Base-by-base conservation (phyloP, 2,888 invertebrate species). In the Calephelis perditalis region DNA sequence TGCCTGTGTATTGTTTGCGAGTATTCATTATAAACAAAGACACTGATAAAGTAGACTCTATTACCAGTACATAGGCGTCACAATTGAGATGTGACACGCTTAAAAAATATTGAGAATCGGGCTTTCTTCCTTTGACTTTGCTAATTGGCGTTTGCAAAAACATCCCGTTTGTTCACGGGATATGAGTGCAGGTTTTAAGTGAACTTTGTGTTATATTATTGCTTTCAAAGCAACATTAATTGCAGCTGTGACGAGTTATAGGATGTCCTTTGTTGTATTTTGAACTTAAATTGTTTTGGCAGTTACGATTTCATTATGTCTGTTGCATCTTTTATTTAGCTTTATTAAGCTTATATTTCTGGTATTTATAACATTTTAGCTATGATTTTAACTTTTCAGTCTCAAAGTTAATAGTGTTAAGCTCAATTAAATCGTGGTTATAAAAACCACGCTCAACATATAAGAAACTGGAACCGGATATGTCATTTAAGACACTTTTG, bases 11-110 rank as follows among this genome's bases (percentile, higher is more conserved):
- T 35, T 26, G 52, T 54, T 54, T 54, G 35, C 35, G 52, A 40
- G 52, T 52, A 26, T 52, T 52, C 49, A 52, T 52, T 52, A 52
- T 52, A 49, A 49, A 49, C 47, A 49, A 49, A 49, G 35, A 40
- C 7, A 37, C 5, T 52, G 26, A 26, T 10, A 52, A 52, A 52
- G 8, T 52, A 52, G 49, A 52, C 49, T 52, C 26, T 52, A 52
- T 10, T 11, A 26, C 49, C 4, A 11, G 5, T 1, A 10, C 5
- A 52, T 52, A 52, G 49, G 26, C 10, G 35, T 11, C 35, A 52
- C 11, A 52, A 11, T 52, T 35, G 52, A 12, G 26, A 52, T 10
- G 35, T 52, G 26, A 35, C 5, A 45, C 5, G 52, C 35, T 40
- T 40, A 40, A 40, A 49, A 49, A 49, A 52, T 52, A 52, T 52